Conservation (phyloP, 2,113 vertebrate species). For the Megaceryle torquata region DNA sequence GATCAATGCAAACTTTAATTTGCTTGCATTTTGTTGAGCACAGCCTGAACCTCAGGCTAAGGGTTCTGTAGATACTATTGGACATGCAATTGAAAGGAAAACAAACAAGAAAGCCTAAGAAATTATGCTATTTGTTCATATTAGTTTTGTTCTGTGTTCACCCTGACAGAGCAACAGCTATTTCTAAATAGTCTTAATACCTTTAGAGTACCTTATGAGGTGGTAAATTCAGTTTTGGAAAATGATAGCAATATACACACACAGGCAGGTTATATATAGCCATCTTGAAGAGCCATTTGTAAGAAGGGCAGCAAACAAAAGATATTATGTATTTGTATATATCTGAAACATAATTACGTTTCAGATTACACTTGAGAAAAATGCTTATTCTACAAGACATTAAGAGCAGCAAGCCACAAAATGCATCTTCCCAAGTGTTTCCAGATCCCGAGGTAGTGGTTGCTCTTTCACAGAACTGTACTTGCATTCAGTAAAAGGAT, state of each 20-base stretch:
- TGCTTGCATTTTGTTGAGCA: not conserved
- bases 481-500: not conserved
- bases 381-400: not conserved
- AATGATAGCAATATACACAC: not conserved
- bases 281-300: not conserved
- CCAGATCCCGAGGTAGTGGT: not conserved
- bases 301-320: not conserved
- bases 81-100: not conserved
- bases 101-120: not conserved
- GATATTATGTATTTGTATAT: too few relatives aligned
- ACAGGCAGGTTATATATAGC: too few relatives aligned
- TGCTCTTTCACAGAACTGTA: not conserved
- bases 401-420: not conserved
- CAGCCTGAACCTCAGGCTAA: not conserved
- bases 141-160: not conserved
- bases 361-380: not conserved
- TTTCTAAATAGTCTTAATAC: not conserved
- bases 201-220: not conserved
- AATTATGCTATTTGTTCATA: not conserved
- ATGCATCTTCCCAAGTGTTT: not conserved
- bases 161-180: not conserved
- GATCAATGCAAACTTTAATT: not conserved
- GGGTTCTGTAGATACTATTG: not conserved
- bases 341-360: not conserved
- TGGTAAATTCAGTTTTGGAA: not conserved